Conservation (phyloP, 2,888 invertebrate genomes). For the Uloborus plumipes region DNA sequence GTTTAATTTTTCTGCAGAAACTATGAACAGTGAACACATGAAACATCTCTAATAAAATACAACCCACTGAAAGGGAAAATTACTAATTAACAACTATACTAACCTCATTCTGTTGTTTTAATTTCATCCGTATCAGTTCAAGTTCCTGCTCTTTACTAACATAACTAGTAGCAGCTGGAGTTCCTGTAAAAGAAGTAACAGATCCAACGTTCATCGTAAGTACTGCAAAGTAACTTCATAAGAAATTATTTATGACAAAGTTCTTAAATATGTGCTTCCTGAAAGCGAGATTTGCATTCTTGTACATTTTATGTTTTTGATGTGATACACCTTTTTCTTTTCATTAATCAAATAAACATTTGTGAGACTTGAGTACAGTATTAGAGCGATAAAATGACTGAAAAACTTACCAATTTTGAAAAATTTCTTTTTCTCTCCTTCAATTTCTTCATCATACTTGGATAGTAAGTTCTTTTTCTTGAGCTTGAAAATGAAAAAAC, state of each 20-base stretch:
- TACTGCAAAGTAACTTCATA: too few relatives aligned
- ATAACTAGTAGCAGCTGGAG: slow-evolving; percentile 9
- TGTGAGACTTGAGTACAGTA: background rate
- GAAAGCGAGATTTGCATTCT: too few relatives aligned
- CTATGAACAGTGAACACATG: too few relatives aligned
- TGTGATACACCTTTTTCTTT: too few relatives aligned
- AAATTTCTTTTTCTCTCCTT: slow-evolving; percentile 78
- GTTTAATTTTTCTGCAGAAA: too few relatives aligned
- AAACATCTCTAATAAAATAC: background rate
- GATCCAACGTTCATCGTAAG: too few relatives aligned
- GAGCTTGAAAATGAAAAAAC: slow-evolving; percentile 68
- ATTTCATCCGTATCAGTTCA: slow-evolving; percentile 69
- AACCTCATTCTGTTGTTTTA: slow-evolving; percentile 69
- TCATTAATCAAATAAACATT: too few relatives aligned
- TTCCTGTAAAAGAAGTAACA: slow-evolving; percentile 12
- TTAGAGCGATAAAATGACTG: background rate
- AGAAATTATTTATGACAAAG: too few relatives aligned
- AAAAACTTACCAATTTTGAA: slow-evolving; percentile 82
- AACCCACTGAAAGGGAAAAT: background rate
- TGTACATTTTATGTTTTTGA: too few relatives aligned
- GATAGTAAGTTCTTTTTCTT: slow-evolving; percentile 80
- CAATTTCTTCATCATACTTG: slow-evolving; percentile 96
- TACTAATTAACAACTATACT: background rate
- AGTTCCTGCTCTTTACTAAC: slow-evolving; percentile 70
- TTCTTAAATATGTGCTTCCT: too few relatives aligned